Base-by-base conservation (phyloP, 2,113 vertebrate genomes). In the Heteronetta atricapilla region DNA sequence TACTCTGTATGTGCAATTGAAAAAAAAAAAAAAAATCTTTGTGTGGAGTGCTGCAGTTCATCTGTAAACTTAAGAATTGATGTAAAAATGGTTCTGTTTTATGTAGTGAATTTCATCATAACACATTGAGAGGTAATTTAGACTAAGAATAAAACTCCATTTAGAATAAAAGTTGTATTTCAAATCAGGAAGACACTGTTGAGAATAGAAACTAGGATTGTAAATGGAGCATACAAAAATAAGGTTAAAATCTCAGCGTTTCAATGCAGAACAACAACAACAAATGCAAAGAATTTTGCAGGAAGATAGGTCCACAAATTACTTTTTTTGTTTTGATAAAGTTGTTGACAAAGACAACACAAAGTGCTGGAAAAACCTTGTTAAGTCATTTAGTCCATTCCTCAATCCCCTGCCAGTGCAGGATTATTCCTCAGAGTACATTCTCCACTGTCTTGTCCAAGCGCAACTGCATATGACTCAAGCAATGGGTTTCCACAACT, bases 401-500 rank as follows among this genome's bases (percentile, higher is more conserved):
- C 46, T 79, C 16, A 3, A 72, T n/a, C 11, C 11, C 48, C 44
- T 89, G 58, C 23, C 82, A 89, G 67, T 62, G 38, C 33, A 69
- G 33, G 5, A 38, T 80, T 86, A 68, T 64, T 79, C 79, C 70
- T 88, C 42, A 60, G 78, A 75, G 55, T 77, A 38, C 44, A 74
- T 86, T 88, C 88, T 94, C 75, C 79, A 77, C 36, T 62, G 17
- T 53, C 36, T 58, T 82, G 44, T 91, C 75, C 79, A 93, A 88
- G 34, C 25, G 38, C 1, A 1, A 62, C 16, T 48, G 31, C n/a
- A 63, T 52, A 34, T 72, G 74, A 76, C n/a, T 77, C 72, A 90
- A 90, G 53, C 31, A 82, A 62, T n/a, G 44, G 70, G 4, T 91
- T 94, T 91, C 62, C 53, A 82, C 10, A 38, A 23, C 77, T 63